Evolutionary conservation across 2,797 vertebrate species (phyloP), one percentile per base, ranked within the genome.

Genomic region (Eleutherodactylus coqui): DNA sequence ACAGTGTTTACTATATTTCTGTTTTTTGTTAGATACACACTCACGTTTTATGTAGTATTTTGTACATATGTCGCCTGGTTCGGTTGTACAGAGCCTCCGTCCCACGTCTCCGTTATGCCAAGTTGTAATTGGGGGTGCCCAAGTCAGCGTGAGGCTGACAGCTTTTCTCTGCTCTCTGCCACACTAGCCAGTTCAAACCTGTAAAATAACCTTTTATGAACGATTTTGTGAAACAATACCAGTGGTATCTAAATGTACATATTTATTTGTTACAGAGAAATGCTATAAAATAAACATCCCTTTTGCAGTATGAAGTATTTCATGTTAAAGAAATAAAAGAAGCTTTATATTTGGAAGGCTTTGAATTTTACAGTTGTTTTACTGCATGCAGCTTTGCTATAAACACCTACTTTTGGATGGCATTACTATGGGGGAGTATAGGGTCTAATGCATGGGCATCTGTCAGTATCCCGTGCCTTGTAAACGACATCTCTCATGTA

Each of bases 41-140:
- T 92, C 90, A 91, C 90, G 90, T 85, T 91, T 91, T 92, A 91
- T 47, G 90, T 92, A 90, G 92, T 91, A 94, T 95, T 97, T 96
- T 97, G 95, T 96, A 96, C 92, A 95, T 91, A 92, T 87, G 90
- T 91, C 91, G 88, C 83, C 62, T 62, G 49, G 27, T 92, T 90
- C 96, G 94, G 96, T 96, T 96, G 96, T 97, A 97, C 95, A 95
- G 92, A 94, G 94, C 92, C 93, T 85, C 77, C 5, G 53, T 84
- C 60, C 75, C 21, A 29, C 34, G 16, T 69, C 79, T n/a, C n/a
- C 7, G 70, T 21, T 53, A 80, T 21, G 41, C 60, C 41, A 62
- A 41, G 70, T 32, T 58, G 79, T 70, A 38, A 38, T 29, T 73
- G 67, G 81, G 81, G n/a, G 24, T 29, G 21, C 29, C 47, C 9